A percentile compares a stretch with the other conserved stretches of the same genome.
These are phyloP conservation scores for Torymus tubicola DNA, from an alignment of 2,888 invertebrate species.

Conservation along the genomic window DNA sequence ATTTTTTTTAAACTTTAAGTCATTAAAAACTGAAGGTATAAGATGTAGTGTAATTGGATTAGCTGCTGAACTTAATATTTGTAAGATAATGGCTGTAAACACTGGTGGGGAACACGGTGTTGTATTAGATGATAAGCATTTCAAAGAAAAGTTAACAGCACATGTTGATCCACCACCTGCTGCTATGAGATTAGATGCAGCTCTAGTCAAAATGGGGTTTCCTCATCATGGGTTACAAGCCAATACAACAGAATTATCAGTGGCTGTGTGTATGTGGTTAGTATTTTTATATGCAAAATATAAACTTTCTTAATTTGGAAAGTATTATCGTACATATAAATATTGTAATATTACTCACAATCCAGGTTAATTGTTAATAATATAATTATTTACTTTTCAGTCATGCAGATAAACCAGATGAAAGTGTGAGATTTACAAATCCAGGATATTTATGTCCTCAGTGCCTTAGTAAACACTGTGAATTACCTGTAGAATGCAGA, in stretches of 20 bases:
- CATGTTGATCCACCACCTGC: conserved; percentile 86
- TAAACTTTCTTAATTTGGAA: conserved; percentile 7
- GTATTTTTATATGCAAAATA: conserved; percentile 62
- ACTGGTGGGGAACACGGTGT: conserved; percentile 93
- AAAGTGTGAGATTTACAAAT: conserved; percentile 83
- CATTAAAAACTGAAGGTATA: conserved; percentile 87
- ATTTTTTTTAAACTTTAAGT: conserved; percentile 78
- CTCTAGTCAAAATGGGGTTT: conserved; percentile 97
- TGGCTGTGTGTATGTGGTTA: conserved; percentile 95
- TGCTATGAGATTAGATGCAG: conserved; percentile 84
- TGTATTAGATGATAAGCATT: conserved; percentile 90
- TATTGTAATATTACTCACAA: conserved; percentile 75
- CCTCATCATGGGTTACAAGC: conserved; percentile 86
- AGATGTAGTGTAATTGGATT: conserved; percentile 96
- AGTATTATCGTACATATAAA: conserved; percentile 70
- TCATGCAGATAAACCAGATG: conserved; percentile 87
- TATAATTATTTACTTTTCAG: conserved; percentile 77
- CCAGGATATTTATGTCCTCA: conserved; percentile 95
- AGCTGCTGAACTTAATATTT: conserved; percentile 96
- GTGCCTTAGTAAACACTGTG: conserved; percentile 98
- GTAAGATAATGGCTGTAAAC: conserved; percentile 88
- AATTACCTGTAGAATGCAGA: conserved; percentile 97
- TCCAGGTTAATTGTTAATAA: not conserved
- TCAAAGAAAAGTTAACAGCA: conserved; percentile 81
- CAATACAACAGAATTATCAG: conserved; percentile 81